Conservation (phyloP, 2,797 vertebrate species). For the Spheniscus humboldti region DNA sequence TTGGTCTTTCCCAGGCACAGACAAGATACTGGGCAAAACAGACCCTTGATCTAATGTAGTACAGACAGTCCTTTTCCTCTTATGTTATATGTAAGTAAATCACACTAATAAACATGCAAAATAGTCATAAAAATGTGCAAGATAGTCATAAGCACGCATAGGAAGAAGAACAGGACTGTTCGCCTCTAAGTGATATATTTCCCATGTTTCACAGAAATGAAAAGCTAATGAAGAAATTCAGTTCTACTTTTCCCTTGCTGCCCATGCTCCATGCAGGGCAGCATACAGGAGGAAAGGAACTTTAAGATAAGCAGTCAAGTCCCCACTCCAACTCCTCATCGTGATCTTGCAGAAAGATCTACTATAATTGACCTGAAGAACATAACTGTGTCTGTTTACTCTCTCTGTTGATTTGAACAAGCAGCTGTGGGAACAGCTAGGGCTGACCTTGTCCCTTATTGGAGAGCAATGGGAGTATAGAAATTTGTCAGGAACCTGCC, state of each 20-base stretch:
- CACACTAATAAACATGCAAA: neutral
- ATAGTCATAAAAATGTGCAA: neutral
- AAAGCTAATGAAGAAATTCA: neutral
- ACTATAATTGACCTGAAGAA: neutral
- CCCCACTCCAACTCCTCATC: neutral
- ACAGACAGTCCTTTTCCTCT: neutral
- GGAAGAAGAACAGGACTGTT: neutral
- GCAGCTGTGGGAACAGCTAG: neutral
- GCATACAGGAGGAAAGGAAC: neutral
- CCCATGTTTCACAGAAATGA: neutral
- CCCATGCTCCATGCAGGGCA: neutral
- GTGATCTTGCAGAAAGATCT: neutral
- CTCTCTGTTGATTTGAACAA: neutral
- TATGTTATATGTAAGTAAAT: neutral
- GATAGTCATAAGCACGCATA: neutral
- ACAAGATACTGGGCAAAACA: neutral
- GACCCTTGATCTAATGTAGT: neutral
- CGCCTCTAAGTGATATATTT: neutral
- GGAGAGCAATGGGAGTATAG: neutral
- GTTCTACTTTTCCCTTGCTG: neutral
- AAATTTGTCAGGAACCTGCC: neutral
- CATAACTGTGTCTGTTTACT: neutral
- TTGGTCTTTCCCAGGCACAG: neutral
- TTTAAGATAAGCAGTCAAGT: neutral
- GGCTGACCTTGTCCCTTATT: neutral